Conservation (phyloP, 2,113 vertebrate species). For the Diphyllodes magnificus region DNA sequence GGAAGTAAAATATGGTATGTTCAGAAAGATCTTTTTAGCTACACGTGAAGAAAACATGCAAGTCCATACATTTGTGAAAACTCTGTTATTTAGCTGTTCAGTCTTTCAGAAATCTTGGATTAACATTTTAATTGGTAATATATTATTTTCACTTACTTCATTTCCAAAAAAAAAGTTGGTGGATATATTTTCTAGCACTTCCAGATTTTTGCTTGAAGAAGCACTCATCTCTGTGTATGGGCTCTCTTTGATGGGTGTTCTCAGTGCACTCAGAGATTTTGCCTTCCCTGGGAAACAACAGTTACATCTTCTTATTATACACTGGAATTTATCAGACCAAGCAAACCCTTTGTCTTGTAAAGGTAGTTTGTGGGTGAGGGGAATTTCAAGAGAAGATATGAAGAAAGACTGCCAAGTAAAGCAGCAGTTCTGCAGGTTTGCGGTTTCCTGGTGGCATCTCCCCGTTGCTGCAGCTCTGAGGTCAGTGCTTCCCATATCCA, state of each 20-base stretch:
- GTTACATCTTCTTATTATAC: background rate
- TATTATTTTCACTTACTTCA: constrained; percentile 73
- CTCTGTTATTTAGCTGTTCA: background rate
- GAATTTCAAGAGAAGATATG: background rate
- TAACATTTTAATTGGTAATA: background rate
- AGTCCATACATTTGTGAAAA: background rate
- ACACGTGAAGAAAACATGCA: background rate
- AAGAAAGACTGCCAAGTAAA: background rate
- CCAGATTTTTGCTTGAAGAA: constrained; percentile 63
- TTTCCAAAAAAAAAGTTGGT: constrained; percentile 83
- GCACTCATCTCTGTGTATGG: constrained; percentile 62
- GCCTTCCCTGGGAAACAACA: constrained; percentile 54
- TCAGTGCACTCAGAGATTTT: background rate
- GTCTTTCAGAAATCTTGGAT: background rate
- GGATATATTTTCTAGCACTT: constrained; percentile 71
- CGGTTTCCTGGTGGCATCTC: background rate
- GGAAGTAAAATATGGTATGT: background rate
- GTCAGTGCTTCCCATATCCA: background rate
- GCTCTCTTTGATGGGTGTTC: background rate
- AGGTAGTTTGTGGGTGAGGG: background rate
- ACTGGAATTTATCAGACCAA: background rate
- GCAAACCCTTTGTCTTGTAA: background rate
- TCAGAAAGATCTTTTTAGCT: background rate
- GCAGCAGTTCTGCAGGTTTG: background rate
- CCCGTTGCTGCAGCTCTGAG: background rate